Conservation (phyloP, 2,113 vertebrate genomes). For the Chaetura pelagica region DNA sequence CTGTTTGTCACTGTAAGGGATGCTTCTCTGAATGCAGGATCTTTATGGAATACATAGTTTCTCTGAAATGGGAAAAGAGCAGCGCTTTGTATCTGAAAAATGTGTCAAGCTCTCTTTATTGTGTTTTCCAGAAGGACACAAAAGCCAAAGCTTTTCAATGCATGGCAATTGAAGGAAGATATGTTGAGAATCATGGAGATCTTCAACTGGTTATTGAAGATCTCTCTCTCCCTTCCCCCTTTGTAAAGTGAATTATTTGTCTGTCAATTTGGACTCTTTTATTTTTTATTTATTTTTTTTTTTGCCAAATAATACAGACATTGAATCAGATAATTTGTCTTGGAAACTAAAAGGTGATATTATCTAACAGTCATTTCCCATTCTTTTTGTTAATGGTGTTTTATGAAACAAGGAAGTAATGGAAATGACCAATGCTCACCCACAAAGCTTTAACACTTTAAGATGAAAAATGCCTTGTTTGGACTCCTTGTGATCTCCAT, state of each 20-base stretch:
- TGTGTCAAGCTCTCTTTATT: neutral
- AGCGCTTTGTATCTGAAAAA: neutral
- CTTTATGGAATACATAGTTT: neutral
- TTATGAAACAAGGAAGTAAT: neutral
- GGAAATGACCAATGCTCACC: neutral
- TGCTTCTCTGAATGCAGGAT: neutral
- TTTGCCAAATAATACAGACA: neutral
- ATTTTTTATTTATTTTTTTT: neutral
- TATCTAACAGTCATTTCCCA: neutral
- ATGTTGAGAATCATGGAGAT: neutral
- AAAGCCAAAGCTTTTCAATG: neutral
- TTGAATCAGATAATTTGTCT: neutral
- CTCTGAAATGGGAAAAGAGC: neutral
- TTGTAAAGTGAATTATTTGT: neutral
- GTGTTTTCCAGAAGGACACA: neutral
- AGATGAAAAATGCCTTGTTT: neutral
- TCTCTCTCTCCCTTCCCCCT: accelerated
- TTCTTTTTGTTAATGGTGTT: neutral
- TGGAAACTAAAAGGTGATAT: neutral
- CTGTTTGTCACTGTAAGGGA: neutral
- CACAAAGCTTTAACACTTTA: neutral
- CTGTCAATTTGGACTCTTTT: neutral
- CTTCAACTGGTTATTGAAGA: neutral
- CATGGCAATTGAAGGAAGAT: neutral
- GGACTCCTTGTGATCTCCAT: neutral